These are phyloP conservation scores for Tamias sibiricus DNA, from an alignment of 2,113 vertebrate genomes.

Conservation along the genomic window DNA sequence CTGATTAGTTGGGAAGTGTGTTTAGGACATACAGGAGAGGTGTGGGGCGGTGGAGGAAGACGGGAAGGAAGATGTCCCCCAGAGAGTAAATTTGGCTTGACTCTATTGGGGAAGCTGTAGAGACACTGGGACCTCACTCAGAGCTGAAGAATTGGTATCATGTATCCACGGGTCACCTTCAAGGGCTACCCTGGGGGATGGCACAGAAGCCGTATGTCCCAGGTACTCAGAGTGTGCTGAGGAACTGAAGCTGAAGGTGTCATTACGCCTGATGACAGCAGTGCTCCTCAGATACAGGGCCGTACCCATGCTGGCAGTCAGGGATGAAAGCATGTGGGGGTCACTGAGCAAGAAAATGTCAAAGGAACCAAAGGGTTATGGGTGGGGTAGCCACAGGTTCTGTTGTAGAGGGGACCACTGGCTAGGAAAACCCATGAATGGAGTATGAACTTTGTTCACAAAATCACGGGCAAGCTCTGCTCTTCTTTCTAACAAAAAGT, in stretches of 20 bases:
- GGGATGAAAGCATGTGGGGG: background rate
- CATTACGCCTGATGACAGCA: background rate
- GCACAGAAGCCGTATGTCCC: accelerated
- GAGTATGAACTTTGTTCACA: background rate
- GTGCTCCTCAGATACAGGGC: background rate
- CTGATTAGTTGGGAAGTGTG: background rate
- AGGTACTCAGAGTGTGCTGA: background rate
- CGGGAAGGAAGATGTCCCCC: background rate
- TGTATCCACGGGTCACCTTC: background rate
- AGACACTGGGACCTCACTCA: background rate
- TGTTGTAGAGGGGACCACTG: background rate
- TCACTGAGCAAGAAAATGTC: background rate
- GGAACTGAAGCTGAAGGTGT: background rate
- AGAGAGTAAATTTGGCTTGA: background rate
- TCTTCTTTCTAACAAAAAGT: background rate
- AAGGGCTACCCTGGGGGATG: accelerated
- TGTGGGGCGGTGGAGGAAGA: background rate
- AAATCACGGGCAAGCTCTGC: background rate
- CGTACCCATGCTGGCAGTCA: background rate
- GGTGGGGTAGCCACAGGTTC: no score
- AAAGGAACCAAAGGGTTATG: background rate
- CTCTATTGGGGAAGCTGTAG: background rate
- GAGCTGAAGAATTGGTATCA: accelerated
- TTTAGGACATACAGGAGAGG: background rate
- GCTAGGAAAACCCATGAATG: background rate